These are phyloP conservation scores for Babylonia areolata DNA, from an alignment of 1,140 invertebrate genomes.

Conservation along the genomic window DNA sequence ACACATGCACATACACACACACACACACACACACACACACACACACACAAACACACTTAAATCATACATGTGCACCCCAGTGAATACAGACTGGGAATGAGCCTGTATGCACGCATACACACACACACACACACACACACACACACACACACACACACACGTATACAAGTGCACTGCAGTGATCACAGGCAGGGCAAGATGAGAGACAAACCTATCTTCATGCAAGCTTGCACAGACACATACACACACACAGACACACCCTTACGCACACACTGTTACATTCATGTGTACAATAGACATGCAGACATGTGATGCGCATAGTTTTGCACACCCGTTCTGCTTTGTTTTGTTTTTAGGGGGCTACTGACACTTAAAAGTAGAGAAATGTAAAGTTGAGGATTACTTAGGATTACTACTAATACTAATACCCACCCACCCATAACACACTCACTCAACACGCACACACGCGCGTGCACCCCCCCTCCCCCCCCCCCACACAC, in stretches of 20 bases:
- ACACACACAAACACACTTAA: background rate
- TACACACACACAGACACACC: background rate
- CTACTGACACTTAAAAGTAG: too few relatives aligned
- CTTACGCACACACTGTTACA: background rate
- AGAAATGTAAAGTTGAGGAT: too few relatives aligned
- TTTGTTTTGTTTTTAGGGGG: too few relatives aligned
- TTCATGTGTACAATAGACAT: too few relatives aligned
- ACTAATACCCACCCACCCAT: too few relatives aligned
- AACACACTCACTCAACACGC: too few relatives aligned
- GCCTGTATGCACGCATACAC: background rate
- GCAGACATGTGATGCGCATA: too few relatives aligned
- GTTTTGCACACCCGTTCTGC: too few relatives aligned
- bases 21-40: constrained; percentile 6
- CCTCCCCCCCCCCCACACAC: too few relatives aligned
- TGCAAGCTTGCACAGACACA: background rate
- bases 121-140: background rate
- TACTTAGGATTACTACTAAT: too few relatives aligned
- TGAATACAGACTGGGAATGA: background rate
- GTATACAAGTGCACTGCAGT: background rate
- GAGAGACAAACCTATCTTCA: background rate
- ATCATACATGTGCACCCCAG: background rate
- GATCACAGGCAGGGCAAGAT: too few relatives aligned
- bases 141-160: background rate
- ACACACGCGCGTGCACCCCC: too few relatives aligned
- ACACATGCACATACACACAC: background rate